A percentile compares a stretch with the other conserved stretches of the same genome.
Evolutionary conservation across 1,140 invertebrate species (phyloP).

Genomic region (Lucilia sericata): DNA sequence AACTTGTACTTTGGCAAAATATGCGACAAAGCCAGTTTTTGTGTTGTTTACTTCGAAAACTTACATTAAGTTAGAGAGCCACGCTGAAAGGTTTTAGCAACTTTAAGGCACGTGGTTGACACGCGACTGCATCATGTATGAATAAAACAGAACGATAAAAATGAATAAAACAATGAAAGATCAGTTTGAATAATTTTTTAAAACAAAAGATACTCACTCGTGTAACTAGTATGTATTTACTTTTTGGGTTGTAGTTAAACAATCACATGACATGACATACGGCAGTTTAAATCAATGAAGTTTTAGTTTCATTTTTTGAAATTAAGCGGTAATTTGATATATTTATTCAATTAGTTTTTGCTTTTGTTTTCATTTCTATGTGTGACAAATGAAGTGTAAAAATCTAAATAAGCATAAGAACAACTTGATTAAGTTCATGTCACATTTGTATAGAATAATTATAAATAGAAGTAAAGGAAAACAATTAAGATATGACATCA

Average conservation of each 20-base stretch:
- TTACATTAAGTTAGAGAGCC: too few relatives aligned
- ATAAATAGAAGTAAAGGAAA: too few relatives aligned
- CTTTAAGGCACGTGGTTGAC: neutral
- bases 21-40: too few relatives aligned
- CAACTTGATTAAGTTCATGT: too few relatives aligned
- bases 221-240: neutral
- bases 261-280: neutral
- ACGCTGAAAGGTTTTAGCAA: neutral
- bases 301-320: neutral
- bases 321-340: constrained; percentile 12
- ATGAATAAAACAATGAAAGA: neutral
- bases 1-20: neutral
- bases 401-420: neutral
- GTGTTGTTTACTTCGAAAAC: too few relatives aligned
- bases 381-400: neutral
- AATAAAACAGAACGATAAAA: neutral
- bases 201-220: neutral
- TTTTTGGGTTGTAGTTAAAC: neutral
- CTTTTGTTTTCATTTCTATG: neutral
- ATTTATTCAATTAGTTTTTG: neutral
- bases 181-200: neutral
- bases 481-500: too few relatives aligned
- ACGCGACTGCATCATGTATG: neutral
- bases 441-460: too few relatives aligned
- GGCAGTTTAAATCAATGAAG: neutral